Evolutionary conservation across 2,888 invertebrate species (phyloP).

Genomic region (Aphidoletes aphidimyza): DNA sequence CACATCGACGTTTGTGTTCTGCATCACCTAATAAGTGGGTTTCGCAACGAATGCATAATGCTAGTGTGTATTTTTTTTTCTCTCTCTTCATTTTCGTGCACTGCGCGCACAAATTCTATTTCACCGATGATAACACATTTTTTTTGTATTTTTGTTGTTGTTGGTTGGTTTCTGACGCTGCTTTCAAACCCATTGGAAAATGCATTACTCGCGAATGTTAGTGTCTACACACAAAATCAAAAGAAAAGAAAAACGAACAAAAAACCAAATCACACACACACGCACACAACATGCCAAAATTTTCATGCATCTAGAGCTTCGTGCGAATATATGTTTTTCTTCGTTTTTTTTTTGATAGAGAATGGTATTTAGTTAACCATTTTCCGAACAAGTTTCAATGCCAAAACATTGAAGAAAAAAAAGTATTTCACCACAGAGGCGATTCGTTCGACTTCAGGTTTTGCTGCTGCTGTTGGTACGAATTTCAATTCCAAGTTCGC

Average conservation of each 20-base stretch:
- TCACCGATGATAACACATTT: not conserved
- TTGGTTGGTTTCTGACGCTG: not conserved
- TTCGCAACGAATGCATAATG: constrained; percentile 19
- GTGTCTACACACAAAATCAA: not conserved
- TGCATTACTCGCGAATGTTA: not conserved
- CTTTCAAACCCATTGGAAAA: not conserved
- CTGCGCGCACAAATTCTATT: not conserved
- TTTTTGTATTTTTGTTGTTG: not conserved
- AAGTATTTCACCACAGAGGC: not conserved
- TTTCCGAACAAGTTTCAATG: constrained; percentile 30
- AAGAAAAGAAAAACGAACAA: not conserved
- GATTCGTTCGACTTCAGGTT: not conserved
- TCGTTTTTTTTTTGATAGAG: not conserved
- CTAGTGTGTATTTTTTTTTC: not conserved
- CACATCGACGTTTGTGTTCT: constrained; percentile 37
- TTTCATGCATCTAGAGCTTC: constrained; percentile 2
- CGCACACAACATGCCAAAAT: not conserved
- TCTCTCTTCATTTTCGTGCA: not conserved
- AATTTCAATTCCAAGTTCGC: not conserved
- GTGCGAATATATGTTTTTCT: not conserved
- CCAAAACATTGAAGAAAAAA: constrained; percentile 15
- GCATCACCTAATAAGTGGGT: constrained; percentile 48
- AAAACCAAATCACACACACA: no score
- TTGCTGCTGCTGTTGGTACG: not conserved
- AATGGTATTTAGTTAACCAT: constrained; percentile 4